Base-by-base conservation (phyloP, 2,797 vertebrate species). In the Mycteria americana region DNA sequence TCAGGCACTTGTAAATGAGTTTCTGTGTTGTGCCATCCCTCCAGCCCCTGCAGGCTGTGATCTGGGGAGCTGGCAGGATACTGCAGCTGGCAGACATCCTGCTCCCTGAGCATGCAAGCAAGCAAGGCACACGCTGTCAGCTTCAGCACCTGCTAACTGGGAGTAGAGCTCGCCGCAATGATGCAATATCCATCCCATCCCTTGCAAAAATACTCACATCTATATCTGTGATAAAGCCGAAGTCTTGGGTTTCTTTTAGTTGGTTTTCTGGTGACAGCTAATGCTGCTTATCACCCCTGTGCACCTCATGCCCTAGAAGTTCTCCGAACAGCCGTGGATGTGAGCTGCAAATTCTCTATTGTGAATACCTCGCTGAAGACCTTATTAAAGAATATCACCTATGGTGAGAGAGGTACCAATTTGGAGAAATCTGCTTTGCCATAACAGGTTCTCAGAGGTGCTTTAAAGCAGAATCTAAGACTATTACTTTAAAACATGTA, bases 81-180 rank as follows among this genome's bases (percentile, higher is more conserved):
- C 18, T 73, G 73, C 83, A 88, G 82, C 83, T 96, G 93, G 95
- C 89, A 95, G 77, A 68, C 50, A 54, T 95, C 67, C 85, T 91
- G 73, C 83, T 93, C 84, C 48, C 79, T 33, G 60, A 74, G 86
- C 77, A 69, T 74, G 23, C 5, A 4, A 94, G 73, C 0, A 2
- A 94, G 85, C 60, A 62, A 93, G 50, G 88, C 94, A 74, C 69
- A 77, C 3, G 0, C 80, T 77, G 83, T 23, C 79, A 80, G 70
- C 76, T 82, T 67, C 83, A 83, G 45, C 88, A 91, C 56, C 92
- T 95, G 94, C 85, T 93, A 69, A 86, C 63, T 35, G 59, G 69
- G 73, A 95, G 45, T 64, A 72, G 51, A 92, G 72, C 39, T 88
- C 0, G 0, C 67, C 0, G 1, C 63, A 43, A 9, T 27, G 85